A percentile compares a stretch with the other conserved stretches of the same genome.
Conservation (phyloP, 2,888 invertebrate species). For the Apamea sordens region DNA sequence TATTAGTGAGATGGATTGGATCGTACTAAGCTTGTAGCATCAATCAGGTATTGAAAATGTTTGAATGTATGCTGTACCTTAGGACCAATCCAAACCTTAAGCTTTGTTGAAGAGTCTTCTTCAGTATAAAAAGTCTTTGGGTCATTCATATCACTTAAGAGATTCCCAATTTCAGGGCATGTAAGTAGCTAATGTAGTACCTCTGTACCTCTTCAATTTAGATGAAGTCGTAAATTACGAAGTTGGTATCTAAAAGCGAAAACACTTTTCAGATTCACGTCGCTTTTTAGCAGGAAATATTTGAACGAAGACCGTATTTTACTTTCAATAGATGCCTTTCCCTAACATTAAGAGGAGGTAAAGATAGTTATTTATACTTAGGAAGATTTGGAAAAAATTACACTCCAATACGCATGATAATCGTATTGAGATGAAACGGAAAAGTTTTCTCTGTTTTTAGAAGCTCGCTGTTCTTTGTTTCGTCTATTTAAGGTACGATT, state of each 20-base stretch:
- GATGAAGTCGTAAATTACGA: conserved; percentile 50
- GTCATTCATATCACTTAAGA: neutral
- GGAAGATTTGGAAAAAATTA: too few species aligned
- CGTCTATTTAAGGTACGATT: conserved; percentile 26
- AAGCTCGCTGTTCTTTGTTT: conserved; percentile 8
- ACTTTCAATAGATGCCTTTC: conserved; percentile 27
- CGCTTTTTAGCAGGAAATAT: conserved; percentile 35
- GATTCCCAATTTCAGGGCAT: conserved; percentile 7
- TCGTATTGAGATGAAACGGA: conserved; percentile 17
- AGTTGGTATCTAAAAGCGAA: conserved; percentile 49
- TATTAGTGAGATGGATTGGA: conserved; percentile 30
- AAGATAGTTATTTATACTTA: conserved; percentile 5
- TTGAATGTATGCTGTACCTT: neutral
- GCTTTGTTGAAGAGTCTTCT: conserved; percentile 4
- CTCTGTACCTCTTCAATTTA: conserved; percentile 45
- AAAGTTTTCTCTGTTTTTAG: conserved; percentile 7
- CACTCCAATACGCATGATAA: conserved; percentile 12
- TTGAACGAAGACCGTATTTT: conserved; percentile 36
- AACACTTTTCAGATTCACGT: conserved; percentile 33
- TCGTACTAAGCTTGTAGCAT: conserved; percentile 13
- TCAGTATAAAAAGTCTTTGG: neutral
- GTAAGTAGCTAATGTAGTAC: conserved; percentile 24
- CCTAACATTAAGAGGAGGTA: conserved; percentile 13
- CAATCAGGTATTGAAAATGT: conserved; percentile 30
- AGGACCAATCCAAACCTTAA: neutral